Evolutionary conservation across 2,113 vertebrate species (phyloP), one percentile per base, ranked within the genome.

Genomic region (Actenoides lindsayi): DNA sequence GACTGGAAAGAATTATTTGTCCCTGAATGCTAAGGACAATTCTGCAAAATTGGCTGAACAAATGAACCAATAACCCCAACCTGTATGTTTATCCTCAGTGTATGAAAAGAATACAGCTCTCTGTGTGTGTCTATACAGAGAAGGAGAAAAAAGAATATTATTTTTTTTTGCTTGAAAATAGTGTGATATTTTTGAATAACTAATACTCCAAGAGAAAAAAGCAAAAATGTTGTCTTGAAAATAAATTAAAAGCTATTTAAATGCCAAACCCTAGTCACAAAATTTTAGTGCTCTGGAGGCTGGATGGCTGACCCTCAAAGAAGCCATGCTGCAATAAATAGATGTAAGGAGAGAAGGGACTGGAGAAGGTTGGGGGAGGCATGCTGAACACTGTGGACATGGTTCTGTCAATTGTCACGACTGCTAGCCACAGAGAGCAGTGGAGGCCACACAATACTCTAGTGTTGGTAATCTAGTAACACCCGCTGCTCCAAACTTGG

Each of bases 1-100:
- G 84, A 94, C 94, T 91, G 68, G 87, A 77, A 88, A 94, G 87
- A 93, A 91, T 74, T 77, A 78, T 93, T 88, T 91, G 51, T 92
- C 79, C 85, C 89, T 73, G 33, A 89, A 87, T 88, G 60, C 69
- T 89, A 94, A 94, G 95, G 94, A 87, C 87, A 86, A 70, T 85
- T 96, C 81, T 90, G 51, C 59, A 94, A 93, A 97, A 96, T 39
- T 83, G 57, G 80, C 87, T 95, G 82, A 91, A 90, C n/a, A 91
- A 91, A 91, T 69, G 78, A 95, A 94, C 83, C 69, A 94, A 41
- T 65, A 93, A 56, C 81, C 81, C 60, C 35, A 91, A 94, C 60
- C 67, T 78, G 27, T 64, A 59, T 69, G 23, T 39, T 73, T 82
- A 48, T 59, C 67, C 46, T 79, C 35, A 15, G 44, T 39, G 30